Evolutionary conservation across 2,888 invertebrate genomes (phyloP).

Genomic region (Cloeon dipterum): DNA sequence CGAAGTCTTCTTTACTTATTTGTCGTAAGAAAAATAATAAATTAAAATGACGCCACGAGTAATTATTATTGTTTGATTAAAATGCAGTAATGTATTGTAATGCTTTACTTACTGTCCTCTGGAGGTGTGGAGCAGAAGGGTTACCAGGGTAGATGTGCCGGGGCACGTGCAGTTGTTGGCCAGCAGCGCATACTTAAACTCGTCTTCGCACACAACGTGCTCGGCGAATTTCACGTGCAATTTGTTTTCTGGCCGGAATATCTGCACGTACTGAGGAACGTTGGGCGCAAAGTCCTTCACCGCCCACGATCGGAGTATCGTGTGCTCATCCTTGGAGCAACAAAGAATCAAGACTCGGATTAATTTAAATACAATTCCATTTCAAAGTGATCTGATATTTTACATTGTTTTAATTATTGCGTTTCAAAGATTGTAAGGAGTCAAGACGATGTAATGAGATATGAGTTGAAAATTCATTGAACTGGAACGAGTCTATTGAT

Average conservation of each 20-base stretch:
- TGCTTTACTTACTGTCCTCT: constrained; percentile 73
- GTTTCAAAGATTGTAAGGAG: too few relatives aligned
- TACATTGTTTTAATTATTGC: too few relatives aligned
- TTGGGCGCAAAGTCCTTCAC: constrained; percentile 94
- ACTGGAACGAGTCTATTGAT: too few relatives aligned
- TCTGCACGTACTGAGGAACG: constrained; percentile 94
- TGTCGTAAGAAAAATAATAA: too few relatives aligned
- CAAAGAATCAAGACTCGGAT: constrained; percentile 6
- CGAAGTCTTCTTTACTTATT: too few relatives aligned
- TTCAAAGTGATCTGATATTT: neutral
- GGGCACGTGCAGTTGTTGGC: constrained; percentile 98
- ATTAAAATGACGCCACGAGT: neutral
- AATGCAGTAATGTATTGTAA: neutral
- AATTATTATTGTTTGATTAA: neutral
- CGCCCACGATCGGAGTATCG: constrained; percentile 78
- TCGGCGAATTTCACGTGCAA: constrained; percentile 97
- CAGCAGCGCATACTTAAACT: constrained; percentile 91
- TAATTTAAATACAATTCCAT: neutral
- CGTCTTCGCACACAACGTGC: constrained; percentile 95
- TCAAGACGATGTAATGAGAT: too few relatives aligned
- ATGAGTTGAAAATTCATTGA: too few relatives aligned
- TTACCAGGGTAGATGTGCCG: constrained; percentile 90
- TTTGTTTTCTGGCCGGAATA: constrained; percentile 95
- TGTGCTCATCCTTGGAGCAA: constrained; percentile 53
- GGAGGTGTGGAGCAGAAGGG: constrained; percentile 85